A percentile compares a stretch with the other conserved stretches of the same genome.
These are phyloP conservation scores for Pongo abelii DNA, from an alignment of 2,113 vertebrate genomes.

Conservation along the genomic window DNA sequence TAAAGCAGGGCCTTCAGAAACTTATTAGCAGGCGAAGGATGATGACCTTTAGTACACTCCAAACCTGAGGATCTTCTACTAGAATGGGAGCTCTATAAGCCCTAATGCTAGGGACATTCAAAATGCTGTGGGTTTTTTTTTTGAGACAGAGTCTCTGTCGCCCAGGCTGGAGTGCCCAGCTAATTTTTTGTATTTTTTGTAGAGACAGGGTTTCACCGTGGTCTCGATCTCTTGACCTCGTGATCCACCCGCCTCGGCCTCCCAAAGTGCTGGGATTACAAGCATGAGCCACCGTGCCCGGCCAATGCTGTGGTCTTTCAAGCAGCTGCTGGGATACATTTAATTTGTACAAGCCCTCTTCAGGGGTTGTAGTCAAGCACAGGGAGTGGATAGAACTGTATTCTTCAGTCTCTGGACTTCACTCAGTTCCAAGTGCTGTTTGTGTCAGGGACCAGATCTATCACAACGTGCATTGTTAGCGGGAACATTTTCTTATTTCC, in stretches of 20 bases:
- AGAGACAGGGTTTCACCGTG: too few species aligned
- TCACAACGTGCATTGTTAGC: too few species aligned
- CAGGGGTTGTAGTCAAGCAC: neutral
- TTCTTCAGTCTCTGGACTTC: neutral
- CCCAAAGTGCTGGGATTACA: too few species aligned
- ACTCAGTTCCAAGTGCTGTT: neutral
- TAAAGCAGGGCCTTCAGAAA: neutral
- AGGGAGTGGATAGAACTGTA: fast-evolving
- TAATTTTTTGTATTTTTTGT: too few species aligned
- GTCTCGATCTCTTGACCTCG: too few species aligned
- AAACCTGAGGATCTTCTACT: neutral
- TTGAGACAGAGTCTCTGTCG: too few species aligned
- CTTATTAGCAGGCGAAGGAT: neutral
- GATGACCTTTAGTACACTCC: neutral
- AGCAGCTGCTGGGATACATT: neutral
- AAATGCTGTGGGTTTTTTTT: neutral
- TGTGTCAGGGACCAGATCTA: neutral
- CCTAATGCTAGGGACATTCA: neutral
- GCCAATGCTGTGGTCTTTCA: neutral
- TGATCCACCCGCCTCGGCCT: too few species aligned
- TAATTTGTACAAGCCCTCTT: neutral
- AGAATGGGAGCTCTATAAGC: neutral
- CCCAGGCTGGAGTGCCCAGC: too few species aligned
- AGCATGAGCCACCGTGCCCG: too few species aligned
- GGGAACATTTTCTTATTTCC: neutral